Evolutionary conservation across 2,113 vertebrate species (phyloP), one percentile per base, ranked within the genome.

Genomic region (Brachyhypopomus gauderio): DNA sequence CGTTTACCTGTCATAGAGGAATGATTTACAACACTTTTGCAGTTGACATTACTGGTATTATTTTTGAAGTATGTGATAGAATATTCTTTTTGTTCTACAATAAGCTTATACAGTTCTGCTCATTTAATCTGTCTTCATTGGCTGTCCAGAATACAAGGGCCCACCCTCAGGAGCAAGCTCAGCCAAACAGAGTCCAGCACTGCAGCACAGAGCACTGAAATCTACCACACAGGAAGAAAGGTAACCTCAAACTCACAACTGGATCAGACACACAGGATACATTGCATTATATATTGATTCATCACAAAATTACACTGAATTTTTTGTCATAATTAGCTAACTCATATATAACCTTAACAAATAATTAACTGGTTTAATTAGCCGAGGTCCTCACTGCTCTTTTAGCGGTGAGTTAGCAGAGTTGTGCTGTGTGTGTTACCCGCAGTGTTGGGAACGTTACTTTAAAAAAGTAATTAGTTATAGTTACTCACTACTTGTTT

Each of bases 141-240:
- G 27, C 62, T 75, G 62, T 55, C 75, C 75, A 92, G 96, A 98
- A 78, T 96, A 96, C 80, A 95, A 91, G 6, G 94, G 96, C 52
- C 97, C 98, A 63, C 94, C 96, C 0, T 99, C 98, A 0, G 96
- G 96, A 89, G 94, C 95, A 23, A 98, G 97, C 85, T 98, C 98
- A 0, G 96, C 96, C 87, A 92, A 93, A 88, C 96, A 98, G 84
- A 99, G 98, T 81, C 98, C 98, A 0, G 96, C 95, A 0, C 90
- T 92, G 0, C 97, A 96, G 81, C 97, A 98, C 90, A 93, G 95
- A 87, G 89, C 92, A 0, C 64, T 95, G 89, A 96, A 71, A 78
- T 92, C 75, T 88, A 94, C 2, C 87, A 94, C 20, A 93, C 91
- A 22, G 67, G 91, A 94, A 38, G 92, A 91, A 81, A 92, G 88